Conservation (phyloP, 2,888 invertebrate genomes). For the Gymnoscelis rufifasciata region DNA sequence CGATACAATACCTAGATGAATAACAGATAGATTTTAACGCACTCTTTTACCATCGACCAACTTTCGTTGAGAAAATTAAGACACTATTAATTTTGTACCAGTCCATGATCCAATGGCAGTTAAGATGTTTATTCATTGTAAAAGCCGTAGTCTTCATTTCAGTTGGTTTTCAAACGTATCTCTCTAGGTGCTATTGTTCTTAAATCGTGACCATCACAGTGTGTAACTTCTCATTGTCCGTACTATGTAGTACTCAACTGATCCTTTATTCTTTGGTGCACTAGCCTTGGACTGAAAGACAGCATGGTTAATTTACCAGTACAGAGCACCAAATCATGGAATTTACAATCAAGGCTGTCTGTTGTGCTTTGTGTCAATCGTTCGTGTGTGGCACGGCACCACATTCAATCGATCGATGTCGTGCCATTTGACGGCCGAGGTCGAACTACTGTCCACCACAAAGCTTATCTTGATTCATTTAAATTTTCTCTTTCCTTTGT, state of each 20-base stretch:
- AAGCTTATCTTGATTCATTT: slow-evolving; percentile 74
- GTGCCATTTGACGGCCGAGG: slow-evolving; percentile 74
- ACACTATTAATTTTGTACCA: too few species aligned
- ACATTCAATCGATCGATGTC: slow-evolving; percentile 63
- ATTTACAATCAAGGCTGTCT: slow-evolving; percentile 21
- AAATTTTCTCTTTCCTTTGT: slow-evolving; percentile 50
- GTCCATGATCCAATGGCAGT: background rate
- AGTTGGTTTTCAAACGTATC: background rate
- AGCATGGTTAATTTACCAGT: background rate
- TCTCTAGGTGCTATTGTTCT: background rate
- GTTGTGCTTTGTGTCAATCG: slow-evolving; percentile 42
- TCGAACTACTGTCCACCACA: slow-evolving; percentile 70
- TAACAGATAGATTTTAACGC: too few species aligned
- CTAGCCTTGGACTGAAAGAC: background rate
- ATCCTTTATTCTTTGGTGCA: background rate
- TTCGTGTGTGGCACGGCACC: slow-evolving; percentile 54
- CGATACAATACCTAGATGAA: background rate
- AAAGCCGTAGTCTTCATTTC: too few species aligned
- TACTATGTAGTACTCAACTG: background rate
- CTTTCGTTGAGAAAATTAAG: too few species aligned
- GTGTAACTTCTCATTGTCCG: slow-evolving; percentile 2
- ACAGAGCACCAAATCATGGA: slow-evolving; percentile 6
- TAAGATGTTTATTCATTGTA: too few species aligned
- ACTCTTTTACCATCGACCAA: too few species aligned
- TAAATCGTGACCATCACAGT: background rate